phyloP scores from a whole-genome alignment of 1,140 invertebrate genomes.

The Drosophila kohkoa region DNA sequence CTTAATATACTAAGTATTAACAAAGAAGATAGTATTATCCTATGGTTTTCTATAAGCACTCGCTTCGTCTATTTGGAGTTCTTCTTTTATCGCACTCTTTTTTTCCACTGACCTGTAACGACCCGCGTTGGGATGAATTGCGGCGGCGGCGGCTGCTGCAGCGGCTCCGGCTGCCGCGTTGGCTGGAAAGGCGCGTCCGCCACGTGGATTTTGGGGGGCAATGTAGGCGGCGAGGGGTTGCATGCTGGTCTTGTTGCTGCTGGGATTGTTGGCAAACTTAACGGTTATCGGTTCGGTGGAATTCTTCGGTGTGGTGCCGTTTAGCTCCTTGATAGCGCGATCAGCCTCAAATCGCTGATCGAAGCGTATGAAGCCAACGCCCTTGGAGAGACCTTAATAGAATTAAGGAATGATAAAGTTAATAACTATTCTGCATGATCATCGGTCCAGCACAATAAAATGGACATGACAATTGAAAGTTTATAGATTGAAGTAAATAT shows the following conservation, averaged over 20 bases:
- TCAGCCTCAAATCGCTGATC: constrained; percentile 99
- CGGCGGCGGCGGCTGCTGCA: constrained; percentile 87
- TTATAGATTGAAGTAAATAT: neutral
- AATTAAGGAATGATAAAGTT: neutral
- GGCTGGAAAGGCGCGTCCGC: constrained; percentile 93
- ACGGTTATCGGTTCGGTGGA: constrained; percentile 99
- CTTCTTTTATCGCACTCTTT: too few species aligned
- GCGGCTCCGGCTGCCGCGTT: constrained; percentile 86
- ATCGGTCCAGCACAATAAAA: constrained; percentile 5
- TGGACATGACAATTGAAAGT: neutral
- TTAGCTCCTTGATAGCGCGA: constrained; percentile 98
- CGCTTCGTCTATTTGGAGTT: too few species aligned
- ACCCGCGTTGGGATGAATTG: constrained; percentile 93
- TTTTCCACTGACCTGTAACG: constrained; percentile 92
- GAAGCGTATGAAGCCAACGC: constrained; percentile 99
- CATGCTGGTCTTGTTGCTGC: constrained; percentile 96
- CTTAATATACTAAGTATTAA: too few species aligned
- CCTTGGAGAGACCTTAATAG: constrained; percentile 96
- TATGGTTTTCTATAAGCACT: too few species aligned
- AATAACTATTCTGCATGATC: neutral
- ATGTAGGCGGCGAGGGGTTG: constrained; percentile 97
- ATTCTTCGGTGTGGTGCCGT: constrained; percentile 98
- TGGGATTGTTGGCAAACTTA: constrained; percentile 99
- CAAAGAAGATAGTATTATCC: too few species aligned
- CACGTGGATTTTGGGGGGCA: constrained; percentile 88